Percentiles rank a stretch among this genome's conserved stretches.
phyloP scores from a whole-genome alignment of 2,113 vertebrate genomes.

The Rhinolophus ferrumequinum region DNA sequence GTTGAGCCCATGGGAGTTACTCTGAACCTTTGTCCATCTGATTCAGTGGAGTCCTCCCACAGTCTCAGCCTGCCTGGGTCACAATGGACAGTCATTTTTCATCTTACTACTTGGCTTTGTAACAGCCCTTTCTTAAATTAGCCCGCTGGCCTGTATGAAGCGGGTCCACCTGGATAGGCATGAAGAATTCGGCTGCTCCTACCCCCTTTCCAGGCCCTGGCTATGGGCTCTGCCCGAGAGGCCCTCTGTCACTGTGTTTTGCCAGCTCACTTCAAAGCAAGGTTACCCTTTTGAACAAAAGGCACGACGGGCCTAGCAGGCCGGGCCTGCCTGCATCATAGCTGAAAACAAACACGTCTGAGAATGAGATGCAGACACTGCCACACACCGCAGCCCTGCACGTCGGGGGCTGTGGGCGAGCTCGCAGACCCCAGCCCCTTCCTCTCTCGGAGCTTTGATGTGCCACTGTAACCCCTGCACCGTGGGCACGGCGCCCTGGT shows the following conservation, averaged over 20 bases:
- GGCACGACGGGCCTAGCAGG: background rate
- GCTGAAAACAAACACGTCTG: accelerated
- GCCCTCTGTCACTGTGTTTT: background rate
- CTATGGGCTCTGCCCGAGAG: background rate
- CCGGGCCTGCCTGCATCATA: background rate
- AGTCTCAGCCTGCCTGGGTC: background rate
- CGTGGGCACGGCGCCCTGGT: conserved; percentile 55
- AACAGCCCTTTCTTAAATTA: background rate
- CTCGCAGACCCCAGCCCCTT: background rate
- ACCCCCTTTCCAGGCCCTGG: background rate
- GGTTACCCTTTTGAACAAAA: background rate
- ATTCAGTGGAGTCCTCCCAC: background rate
- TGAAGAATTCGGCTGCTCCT: background rate
- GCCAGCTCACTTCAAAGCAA: conserved; percentile 28
- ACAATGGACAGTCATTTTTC: background rate
- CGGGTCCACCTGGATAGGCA: background rate
- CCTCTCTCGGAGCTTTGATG: conserved; percentile 69
- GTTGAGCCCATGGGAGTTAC: background rate
- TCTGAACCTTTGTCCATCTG: background rate
- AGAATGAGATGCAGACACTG: background rate
- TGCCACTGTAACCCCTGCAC: conserved; percentile 65
- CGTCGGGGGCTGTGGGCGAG: background rate
- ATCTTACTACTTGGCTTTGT: background rate
- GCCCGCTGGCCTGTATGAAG: background rate
- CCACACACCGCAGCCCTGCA: background rate